Evolutionary conservation across 2,113 vertebrate species (phyloP).

Genomic region (Eurypyga helias): DNA sequence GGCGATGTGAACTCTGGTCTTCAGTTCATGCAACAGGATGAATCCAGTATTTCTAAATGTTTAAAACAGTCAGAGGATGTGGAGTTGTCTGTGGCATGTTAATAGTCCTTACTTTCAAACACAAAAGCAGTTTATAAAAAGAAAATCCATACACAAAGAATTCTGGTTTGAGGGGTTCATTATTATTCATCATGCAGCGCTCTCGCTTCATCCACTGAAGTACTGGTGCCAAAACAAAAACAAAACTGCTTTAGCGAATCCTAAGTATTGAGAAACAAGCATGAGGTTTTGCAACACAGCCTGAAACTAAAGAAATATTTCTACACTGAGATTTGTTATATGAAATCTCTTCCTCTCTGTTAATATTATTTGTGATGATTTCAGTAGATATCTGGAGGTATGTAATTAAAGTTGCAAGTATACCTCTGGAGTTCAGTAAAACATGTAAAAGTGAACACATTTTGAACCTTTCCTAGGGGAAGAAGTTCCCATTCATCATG

Average conservation of each 20-base stretch:
- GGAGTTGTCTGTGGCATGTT: slow-evolving; percentile 42
- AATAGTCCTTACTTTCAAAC: slow-evolving; percentile 52
- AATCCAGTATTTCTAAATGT: slow-evolving; percentile 41
- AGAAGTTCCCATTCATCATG: not conserved
- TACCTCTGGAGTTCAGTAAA: not conserved
- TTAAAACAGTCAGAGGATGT: slow-evolving; percentile 34
- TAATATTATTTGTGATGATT: not conserved
- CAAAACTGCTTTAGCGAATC: slow-evolving; percentile 24
- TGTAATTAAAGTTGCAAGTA: not conserved
- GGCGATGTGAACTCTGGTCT: not conserved
- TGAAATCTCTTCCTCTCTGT: not conserved
- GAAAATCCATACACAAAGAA: slow-evolving; percentile 46
- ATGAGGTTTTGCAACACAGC: not conserved
- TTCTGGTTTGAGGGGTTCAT: slow-evolving; percentile 48
- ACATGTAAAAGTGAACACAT: not conserved
- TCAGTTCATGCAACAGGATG: slow-evolving; percentile 10
- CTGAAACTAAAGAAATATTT: not conserved
- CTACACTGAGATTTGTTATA: not conserved
- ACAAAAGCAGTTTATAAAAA: slow-evolving; percentile 46
- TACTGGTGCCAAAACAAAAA: slow-evolving; percentile 12
- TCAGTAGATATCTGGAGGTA: not conserved
- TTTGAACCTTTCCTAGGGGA: not conserved
- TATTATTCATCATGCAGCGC: slow-evolving; percentile 64
- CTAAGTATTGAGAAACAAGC: slow-evolving; percentile 38
- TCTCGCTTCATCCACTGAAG: slow-evolving; percentile 10